phyloP scores from a whole-genome alignment of 2,888 invertebrate genomes.

The Rhagonycha lutea region DNA sequence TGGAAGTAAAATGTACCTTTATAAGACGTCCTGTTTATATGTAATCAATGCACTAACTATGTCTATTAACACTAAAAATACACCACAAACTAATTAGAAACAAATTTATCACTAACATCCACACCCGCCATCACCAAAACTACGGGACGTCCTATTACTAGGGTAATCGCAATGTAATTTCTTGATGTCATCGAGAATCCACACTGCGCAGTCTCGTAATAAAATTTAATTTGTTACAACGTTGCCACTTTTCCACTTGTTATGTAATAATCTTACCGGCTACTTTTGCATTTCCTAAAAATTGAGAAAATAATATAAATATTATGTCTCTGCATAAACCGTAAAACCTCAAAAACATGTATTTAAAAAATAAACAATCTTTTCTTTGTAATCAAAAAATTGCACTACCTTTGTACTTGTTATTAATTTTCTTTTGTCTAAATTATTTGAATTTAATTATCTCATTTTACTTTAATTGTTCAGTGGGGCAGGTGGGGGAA shows the following conservation, averaged over 20 bases:
- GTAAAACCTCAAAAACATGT: not conserved
- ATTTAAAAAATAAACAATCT: not conserved
- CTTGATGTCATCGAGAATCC: not conserved
- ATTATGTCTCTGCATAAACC: not conserved
- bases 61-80: constrained; percentile 17
- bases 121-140: constrained; percentile 24
- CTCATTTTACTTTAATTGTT: not conserved
- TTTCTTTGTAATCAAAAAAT: not conserved
- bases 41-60: not conserved
- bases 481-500: not conserved
- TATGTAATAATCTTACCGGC: not conserved
- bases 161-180: not conserved
- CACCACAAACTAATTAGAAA: constrained; percentile 4
- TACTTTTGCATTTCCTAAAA: not conserved
- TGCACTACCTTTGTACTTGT: not conserved
- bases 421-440: not conserved
- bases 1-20: constrained; percentile 1
- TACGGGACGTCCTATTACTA: not conserved
- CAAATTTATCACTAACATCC: constrained; percentile 9
- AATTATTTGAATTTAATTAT: not conserved
- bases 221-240: not conserved
- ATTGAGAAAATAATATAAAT: not conserved
- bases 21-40: constrained; percentile 1
- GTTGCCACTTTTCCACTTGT: not conserved
- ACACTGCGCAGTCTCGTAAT: not conserved